These are phyloP conservation scores for Telmatherina bonti DNA, from an alignment of 2,797 vertebrate species.

Conservation along the genomic window DNA sequence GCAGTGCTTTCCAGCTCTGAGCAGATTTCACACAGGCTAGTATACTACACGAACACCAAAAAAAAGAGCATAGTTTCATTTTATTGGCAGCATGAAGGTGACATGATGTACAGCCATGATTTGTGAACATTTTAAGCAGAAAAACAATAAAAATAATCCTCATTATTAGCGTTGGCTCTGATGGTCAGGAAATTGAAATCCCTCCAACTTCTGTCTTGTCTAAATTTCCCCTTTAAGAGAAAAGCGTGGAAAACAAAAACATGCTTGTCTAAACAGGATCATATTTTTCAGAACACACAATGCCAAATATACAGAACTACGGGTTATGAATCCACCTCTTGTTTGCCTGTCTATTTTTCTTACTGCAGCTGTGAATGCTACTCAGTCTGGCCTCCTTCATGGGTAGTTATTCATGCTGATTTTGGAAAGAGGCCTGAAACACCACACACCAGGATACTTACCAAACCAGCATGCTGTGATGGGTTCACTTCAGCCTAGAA, in stretches of 20 bases:
- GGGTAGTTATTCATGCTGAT: constrained; percentile 32
- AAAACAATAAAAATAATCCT: neutral
- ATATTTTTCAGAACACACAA: constrained; percentile 1
- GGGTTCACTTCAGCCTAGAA: constrained; percentile 27
- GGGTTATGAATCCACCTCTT: constrained; percentile 13
- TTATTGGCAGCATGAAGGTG: neutral
- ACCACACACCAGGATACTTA: constrained; percentile 28
- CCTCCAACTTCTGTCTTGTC: constrained; percentile 2
- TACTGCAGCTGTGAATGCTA: constrained; percentile 16
- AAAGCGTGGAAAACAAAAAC: constrained; percentile 1
- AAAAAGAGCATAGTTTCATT: neutral
- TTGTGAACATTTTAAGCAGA: neutral
- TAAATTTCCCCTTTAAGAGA: neutral
- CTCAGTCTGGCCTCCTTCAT: constrained; percentile 16
- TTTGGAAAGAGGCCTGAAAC: constrained; percentile 38
- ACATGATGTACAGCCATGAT: neutral
- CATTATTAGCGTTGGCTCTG: neutral
- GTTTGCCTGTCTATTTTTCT: constrained; percentile 20
- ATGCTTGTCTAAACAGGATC: neutral
- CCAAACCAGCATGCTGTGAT: constrained; percentile 35
- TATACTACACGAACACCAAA: neutral
- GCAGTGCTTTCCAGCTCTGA: neutral
- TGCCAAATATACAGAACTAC: neutral
- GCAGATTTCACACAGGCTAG: neutral
- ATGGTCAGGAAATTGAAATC: neutral